Conservation (phyloP, 2,888 invertebrate genomes). For the Sminthurides aquaticus region DNA sequence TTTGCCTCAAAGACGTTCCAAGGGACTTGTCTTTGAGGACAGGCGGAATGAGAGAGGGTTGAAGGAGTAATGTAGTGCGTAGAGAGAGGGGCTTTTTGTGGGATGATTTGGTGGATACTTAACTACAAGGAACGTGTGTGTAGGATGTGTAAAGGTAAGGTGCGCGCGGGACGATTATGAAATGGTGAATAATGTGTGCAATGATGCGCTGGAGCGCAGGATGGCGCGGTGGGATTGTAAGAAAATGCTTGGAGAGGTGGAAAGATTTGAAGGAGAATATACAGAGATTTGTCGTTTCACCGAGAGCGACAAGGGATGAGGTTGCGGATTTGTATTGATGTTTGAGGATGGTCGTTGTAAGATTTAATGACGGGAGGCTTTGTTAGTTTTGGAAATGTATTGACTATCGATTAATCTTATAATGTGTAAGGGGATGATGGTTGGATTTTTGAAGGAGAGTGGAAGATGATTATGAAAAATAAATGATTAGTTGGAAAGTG, state of each 20-base stretch:
- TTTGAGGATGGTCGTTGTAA: neutral
- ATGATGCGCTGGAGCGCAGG: no score
- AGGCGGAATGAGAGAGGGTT: neutral
- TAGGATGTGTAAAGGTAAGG: no score
- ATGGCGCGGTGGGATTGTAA: no score
- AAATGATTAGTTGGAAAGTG: neutral
- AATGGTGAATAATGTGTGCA: no score
- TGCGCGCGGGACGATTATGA: no score
- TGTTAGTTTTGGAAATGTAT: neutral
- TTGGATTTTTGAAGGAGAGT: neutral
- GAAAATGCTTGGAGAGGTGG: no score
- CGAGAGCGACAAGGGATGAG: neutral
- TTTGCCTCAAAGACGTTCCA: neutral
- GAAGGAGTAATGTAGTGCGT: no score
- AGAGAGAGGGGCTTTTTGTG: no score
- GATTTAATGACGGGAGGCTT: neutral
- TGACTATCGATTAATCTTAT: neutral
- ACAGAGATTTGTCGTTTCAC: neutral
- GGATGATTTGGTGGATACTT: no score
- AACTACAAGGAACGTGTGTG: no score
- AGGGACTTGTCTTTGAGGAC: neutral
- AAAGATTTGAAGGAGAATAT: neutral
- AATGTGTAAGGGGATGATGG: neutral
- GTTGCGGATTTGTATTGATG: neutral
- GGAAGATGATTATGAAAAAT: neutral